Evolutionary conservation across 2,113 vertebrate species (phyloP).

Genomic region (Paracanthobrama guichenoti): DNA sequence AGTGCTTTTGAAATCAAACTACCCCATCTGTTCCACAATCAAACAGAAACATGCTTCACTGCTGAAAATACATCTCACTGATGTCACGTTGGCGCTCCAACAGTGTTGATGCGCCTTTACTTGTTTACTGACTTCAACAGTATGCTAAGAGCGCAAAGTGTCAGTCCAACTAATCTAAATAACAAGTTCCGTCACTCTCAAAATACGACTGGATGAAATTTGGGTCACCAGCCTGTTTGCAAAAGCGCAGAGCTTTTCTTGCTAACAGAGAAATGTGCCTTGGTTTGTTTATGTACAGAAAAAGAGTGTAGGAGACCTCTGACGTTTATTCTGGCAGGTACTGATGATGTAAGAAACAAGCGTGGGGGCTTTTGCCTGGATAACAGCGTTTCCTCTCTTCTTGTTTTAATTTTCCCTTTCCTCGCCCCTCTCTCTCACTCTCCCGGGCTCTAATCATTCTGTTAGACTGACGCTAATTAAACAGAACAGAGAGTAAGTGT

Average conservation of each 20-base stretch:
- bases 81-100: not conserved
- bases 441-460: conserved; percentile 43
- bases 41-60: not conserved
- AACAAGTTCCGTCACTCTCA: conserved; percentile 11
- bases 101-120: not conserved
- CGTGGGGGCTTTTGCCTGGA: not conserved
- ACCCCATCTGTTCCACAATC: not conserved
- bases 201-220: conserved; percentile 37
- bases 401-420: conserved; percentile 7
- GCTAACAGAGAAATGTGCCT: not conserved
- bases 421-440: not conserved
- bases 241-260: not conserved
- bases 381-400: conserved; percentile 24
- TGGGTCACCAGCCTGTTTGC: conserved; percentile 28
- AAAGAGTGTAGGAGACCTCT: conserved; percentile 29
- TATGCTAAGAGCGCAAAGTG: conserved; percentile 28
- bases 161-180: conserved; percentile 22
- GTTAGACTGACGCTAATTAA: conserved; percentile 53
- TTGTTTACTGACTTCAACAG: conserved; percentile 17
- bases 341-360: conserved; percentile 34
- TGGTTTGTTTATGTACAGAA: not conserved
- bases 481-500: conserved; percentile 47
- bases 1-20: conserved; percentile 1
- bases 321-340: not conserved
- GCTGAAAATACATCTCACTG: conserved; percentile 3